Evolutionary conservation across 2,113 vertebrate genomes (phyloP), one percentile per base, ranked within the genome.

Genomic region (Peromyscus polionotus): DNA sequence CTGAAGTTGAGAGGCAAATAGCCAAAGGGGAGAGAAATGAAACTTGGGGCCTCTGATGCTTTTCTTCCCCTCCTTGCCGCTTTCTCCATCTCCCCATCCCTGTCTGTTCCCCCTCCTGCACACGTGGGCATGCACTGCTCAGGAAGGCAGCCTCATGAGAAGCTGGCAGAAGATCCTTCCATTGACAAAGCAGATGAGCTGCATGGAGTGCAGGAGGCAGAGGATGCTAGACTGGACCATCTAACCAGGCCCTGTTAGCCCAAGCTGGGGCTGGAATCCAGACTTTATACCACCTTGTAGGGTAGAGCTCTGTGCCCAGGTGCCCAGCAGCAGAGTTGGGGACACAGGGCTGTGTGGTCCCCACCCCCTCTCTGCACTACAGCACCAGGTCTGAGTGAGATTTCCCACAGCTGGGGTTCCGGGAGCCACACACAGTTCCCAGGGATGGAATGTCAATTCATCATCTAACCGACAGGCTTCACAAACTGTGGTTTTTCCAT

Each of bases 291-390:
- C 1, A n/a, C 39, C 3, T 11, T 42, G 33, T 24, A 7, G 31
- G 39, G 7, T 0, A 5, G 4, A 1, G 0, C 0, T 17, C n/a
- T 70, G 39, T 65, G 14, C 26, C 81, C 28, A 42, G 36, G 14
- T 16, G 0, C 31, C 68, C 68, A 72, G 16, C 36, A 45, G 45
- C 2, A 5, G 45, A 16, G 12, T 81, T 54, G 45, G 36, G 6
- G 12, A 36, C 57, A n/a, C 7, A 14, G 19, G 5, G 51, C 39
- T 33, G 36, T 14, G 11, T 39, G n/a, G 84, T 61, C 33, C 14
- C 48, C 0, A 42, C 7, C 11, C 51, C 51, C 39, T 13, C 31
- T 57, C 39, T 4, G 51, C 7, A 24, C 8, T 48, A 3, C 9
- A 0, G 19, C 19, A 2, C 24, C 9, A 20, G 4, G 24, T 36